Base-by-base conservation (phyloP, 2,797 vertebrate species). In the Coregonus suidteri region DNA sequence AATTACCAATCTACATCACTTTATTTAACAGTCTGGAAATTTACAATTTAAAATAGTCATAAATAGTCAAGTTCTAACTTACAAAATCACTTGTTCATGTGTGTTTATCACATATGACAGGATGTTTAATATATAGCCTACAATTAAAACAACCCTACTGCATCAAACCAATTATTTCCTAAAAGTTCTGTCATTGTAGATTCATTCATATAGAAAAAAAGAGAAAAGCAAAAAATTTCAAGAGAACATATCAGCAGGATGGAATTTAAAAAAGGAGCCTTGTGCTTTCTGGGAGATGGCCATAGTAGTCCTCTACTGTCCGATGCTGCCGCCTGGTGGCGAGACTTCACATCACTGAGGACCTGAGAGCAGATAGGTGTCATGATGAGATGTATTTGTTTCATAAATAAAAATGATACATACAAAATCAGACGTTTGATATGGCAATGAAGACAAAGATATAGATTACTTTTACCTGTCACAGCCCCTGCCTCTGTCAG, bases 391-490 rank as follows among this genome's bases (percentile, higher is more conserved):
- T 25, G 30, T 6, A 30, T 34, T 18, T 13, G 30, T 56, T 73
- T n/a, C 4, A n/a, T 25, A 3, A 70, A 20, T n/a, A 7, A 0
- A n/a, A 1, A 69, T 69, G 1, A 18, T 69, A 11, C n/a, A 18
- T 11, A 37, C 3, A 15, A 15, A 2, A 66, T 37, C 41, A 70
- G 30, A 53, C 6, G 30, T 72, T 72, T 47, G 41, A 52, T 30
- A 37, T 70, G n/a, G n/a, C 6, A 71, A 67, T 67, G 14, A 34
- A 51, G 13, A 35, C 4, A 66, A 67, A 15, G 3, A 67, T 30
- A 31, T 67, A 59, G 6, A n/a, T n/a, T 1, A 59, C n/a, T 87
- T 88, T 92, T 89, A 96, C 95, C 94, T 72, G 85, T 92, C 69
- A 93, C 91, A 75, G 88, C 91, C 72, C 90, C 93, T 31, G 94